Base-by-base conservation (phyloP, 2,888 invertebrate genomes). In the Dryomyza anilis region DNA sequence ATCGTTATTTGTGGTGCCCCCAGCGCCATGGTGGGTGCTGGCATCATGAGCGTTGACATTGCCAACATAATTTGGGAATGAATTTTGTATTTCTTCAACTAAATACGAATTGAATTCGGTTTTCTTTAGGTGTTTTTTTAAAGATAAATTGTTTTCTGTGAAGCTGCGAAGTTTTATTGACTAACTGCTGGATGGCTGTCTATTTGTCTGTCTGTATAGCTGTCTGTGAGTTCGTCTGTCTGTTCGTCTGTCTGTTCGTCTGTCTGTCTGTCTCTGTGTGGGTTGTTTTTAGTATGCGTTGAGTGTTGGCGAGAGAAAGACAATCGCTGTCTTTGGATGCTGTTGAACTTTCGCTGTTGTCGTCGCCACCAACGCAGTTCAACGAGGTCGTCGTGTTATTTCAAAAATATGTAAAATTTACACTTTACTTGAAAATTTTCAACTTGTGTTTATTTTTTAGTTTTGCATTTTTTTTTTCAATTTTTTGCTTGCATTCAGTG, bases 31-130 rank as follows among this genome's bases (percentile, higher is more conserved):
- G 83, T 82, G 71, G 83, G 83, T 68, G 83, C 82, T 71, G 83
- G 84, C 84, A 84, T 84, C 83, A 84, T 84, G 72, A 84, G 74
- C 73, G 84, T 83, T 76, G 83, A 83, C 83, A 84, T 83, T 67
- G 83, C 80, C 81, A 83, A 78, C 83, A 84, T 84, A 70, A 79
- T 83, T 78, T 76, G 76, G 67, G 75, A 72, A 69, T 77, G 73
- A 74, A 80, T 81, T 75, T 76, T 78, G 76, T 67, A 68, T 25
- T 52, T 57, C 45, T 48, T 46, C 7, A 16, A 36, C 48, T 14
- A 14, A 25, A 12, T 27, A 5, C 39, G 16, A 33, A 6, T 48
- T 2, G 7, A 21, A 65, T 66, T 68, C 55, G 63, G 62, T 39
- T 58, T 57, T 55, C 30, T 25, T 19, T 61, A 62, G 43, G 68